These are phyloP conservation scores for Abrostola tripartita DNA, from an alignment of 2,888 invertebrate genomes.

Conservation along the genomic window DNA sequence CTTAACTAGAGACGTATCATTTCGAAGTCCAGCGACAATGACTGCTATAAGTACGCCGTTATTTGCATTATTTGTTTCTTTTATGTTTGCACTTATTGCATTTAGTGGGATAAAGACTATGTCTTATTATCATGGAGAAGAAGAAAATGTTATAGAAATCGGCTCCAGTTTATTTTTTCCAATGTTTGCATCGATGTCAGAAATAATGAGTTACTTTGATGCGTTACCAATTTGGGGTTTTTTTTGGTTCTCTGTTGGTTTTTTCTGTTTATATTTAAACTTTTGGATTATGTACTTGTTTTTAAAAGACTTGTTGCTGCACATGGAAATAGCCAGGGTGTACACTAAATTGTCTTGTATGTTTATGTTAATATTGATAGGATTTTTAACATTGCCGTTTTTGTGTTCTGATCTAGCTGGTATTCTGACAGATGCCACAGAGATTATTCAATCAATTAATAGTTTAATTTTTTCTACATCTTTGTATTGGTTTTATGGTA, in stretches of 20 bases:
- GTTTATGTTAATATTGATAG: slow-evolving; percentile 60
- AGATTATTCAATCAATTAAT: slow-evolving; percentile 73
- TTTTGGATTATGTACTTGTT: slow-evolving; percentile 74
- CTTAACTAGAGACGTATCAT: slow-evolving; percentile 72
- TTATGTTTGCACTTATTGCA: slow-evolving; percentile 69
- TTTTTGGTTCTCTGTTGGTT: slow-evolving; percentile 74
- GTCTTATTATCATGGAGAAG: slow-evolving; percentile 81
- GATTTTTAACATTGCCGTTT: slow-evolving; percentile 71
- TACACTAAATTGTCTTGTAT: slow-evolving; percentile 63
- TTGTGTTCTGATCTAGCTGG: slow-evolving; percentile 76
- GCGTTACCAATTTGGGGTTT: slow-evolving; percentile 73
- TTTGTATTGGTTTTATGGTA: slow-evolving; percentile 81
- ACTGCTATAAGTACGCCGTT: slow-evolving; percentile 72
- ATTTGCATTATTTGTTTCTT: slow-evolving; percentile 66
- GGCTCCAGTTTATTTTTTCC: slow-evolving; percentile 69
- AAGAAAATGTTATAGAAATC: slow-evolving; percentile 75
- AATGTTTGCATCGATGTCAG: slow-evolving; percentile 73
- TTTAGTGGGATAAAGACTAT: slow-evolving; percentile 79
- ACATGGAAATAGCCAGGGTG: slow-evolving; percentile 50
- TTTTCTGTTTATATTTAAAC: slow-evolving; percentile 70
- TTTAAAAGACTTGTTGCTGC: slow-evolving; percentile 65
- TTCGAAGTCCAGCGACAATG: slow-evolving; percentile 82
- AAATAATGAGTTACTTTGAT: slow-evolving; percentile 77
- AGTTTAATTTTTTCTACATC: slow-evolving; percentile 74
- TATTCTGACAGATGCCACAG: slow-evolving; percentile 68